Evolutionary conservation across 2,113 vertebrate species (phyloP), one percentile per base, ranked within the genome.

Genomic region (Hiodon tergisus): DNA sequence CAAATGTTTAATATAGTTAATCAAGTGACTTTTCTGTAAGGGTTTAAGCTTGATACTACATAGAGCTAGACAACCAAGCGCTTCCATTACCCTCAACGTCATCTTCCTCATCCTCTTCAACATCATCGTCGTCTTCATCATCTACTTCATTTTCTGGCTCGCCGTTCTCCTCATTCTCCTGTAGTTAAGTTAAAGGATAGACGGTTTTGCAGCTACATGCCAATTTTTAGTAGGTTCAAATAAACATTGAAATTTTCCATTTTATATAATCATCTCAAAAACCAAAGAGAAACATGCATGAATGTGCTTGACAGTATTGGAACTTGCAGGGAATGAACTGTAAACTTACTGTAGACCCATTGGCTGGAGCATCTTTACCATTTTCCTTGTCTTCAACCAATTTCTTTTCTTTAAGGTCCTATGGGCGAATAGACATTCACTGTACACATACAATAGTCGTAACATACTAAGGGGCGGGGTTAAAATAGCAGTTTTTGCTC

Each of bases 321-420:
- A 14, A 11, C 59, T 50, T 13, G 4, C 5, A 6, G 70, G 16
- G 47, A 57, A 62, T 6, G 16, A 17, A 13, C 50, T 52, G 8
- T 16, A 16, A 59, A 74, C 52, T 10, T 47, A 71, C 86, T 92
- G 93, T 91, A 0, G 93, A 95, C 77, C 95, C 94, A 0, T 96
- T 97, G 63, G 95, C 93, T 0, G 95, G 91, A 10, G 89, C 88
- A 16, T 94, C 93, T 80, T 93, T 93, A 78, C 94, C 94, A 67
- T 95, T 97, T 86, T 95, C 92, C 54, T 90, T 85, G 86, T 96
- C 94, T 82, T 95, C 94, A 59, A 92, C 90, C 73, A 90, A 86
- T 87, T 94, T 95, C 92, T 96, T 96, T 85, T 94, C 93, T 90
- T 97, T 97, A 81, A 97, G 90, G 83, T 96, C 95, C 95, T 96